Percentiles rank a stretch among this genome's conserved stretches.
Evolutionary conservation across 2,888 invertebrate genomes (phyloP).

Genomic region (Gastrophysa polygoni): DNA sequence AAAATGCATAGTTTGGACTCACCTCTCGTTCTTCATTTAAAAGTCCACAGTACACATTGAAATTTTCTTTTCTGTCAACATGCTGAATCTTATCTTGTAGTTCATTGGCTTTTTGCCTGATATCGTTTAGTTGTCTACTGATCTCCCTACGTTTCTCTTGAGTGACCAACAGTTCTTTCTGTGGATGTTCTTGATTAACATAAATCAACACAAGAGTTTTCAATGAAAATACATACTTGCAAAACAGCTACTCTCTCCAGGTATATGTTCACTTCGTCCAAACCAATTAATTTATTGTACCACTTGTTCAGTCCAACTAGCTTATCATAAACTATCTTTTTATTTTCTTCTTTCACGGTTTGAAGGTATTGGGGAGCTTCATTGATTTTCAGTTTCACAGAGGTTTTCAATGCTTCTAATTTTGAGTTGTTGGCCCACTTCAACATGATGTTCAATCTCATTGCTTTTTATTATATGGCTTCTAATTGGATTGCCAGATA

Average conservation of each 20-base stretch:
- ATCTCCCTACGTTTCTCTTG: slow-evolving; percentile 70
- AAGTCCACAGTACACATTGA: slow-evolving; percentile 72
- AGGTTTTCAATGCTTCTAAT: slow-evolving; percentile 37
- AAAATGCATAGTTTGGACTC: slow-evolving; percentile 17
- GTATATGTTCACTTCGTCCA: slow-evolving; percentile 76
- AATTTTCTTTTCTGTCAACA: slow-evolving; percentile 72
- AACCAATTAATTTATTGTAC: slow-evolving; percentile 78
- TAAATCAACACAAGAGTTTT: background rate
- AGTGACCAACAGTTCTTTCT: slow-evolving; percentile 69
- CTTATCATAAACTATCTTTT: slow-evolving; percentile 68
- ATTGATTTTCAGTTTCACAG: slow-evolving; percentile 35
- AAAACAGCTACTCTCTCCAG: slow-evolving; percentile 76
- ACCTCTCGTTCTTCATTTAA: slow-evolving; percentile 74
- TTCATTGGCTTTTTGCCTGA: slow-evolving; percentile 71
- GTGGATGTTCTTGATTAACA: slow-evolving; percentile 36
- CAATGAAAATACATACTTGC: slow-evolving; percentile 61
- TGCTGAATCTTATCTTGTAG: slow-evolving; percentile 78
- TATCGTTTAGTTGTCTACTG: slow-evolving; percentile 64
- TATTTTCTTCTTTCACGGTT: slow-evolving; percentile 41
- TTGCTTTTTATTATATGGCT: background rate
- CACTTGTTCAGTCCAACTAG: slow-evolving; percentile 72
- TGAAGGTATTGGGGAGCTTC: slow-evolving; percentile 44
- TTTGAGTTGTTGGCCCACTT: background rate
- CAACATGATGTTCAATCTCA: background rate
- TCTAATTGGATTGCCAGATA: no score